Conservation (phyloP, 2,113 vertebrate genomes). For the Crotalus horridus region DNA sequence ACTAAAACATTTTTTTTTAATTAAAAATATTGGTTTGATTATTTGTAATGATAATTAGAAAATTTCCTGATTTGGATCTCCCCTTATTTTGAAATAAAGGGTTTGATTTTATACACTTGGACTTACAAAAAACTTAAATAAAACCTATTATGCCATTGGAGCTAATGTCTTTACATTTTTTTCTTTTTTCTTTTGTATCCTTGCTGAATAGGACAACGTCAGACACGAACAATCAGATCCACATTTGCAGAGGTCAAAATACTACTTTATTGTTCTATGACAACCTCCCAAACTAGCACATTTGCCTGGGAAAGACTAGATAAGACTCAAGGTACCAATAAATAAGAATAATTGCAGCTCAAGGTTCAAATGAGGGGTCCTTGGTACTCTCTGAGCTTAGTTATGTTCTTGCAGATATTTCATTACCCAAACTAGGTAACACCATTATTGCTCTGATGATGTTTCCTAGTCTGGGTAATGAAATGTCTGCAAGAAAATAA, state of each 20-base stretch:
- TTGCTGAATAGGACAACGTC: not conserved
- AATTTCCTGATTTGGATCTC: not conserved
- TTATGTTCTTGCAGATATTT: too few relatives aligned
- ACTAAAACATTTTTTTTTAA: not conserved
- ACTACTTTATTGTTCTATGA: not conserved
- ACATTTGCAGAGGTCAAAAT: not conserved
- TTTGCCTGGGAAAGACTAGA: not conserved
- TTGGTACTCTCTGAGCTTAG: not conserved
- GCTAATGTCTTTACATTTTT: not conserved
- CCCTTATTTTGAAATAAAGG: not conserved
- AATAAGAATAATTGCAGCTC: not conserved
- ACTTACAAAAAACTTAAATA: not conserved
- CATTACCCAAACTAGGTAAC: too few relatives aligned
- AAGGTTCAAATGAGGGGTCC: not conserved
- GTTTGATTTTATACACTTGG: not conserved
- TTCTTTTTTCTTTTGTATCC: not conserved
- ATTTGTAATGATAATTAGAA: not conserved
- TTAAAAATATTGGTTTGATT: not conserved
- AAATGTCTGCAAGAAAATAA: not conserved
- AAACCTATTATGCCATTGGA: not conserved
- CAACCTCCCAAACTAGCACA: not conserved
- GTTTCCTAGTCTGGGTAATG: not conserved
- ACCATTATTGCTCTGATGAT: too few relatives aligned
- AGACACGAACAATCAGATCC: not conserved
- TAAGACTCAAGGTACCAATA: not conserved